Evolutionary conservation across 92 coral and sea anemone genomes (phyloP), one percentile per base, ranked within the genome.

Genomic region (Meandrina meandrites): DNA sequence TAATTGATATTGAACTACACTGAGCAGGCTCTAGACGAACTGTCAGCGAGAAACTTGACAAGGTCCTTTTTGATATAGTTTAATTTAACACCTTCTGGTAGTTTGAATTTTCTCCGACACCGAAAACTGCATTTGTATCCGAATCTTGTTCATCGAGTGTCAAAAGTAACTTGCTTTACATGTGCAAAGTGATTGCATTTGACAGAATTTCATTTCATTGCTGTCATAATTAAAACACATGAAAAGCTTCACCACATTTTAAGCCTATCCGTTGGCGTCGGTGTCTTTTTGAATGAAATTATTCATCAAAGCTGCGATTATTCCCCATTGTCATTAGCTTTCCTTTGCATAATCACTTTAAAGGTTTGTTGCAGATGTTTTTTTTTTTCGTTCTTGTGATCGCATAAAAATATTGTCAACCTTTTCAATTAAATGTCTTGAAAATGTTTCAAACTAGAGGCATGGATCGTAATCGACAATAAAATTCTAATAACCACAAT

Each of bases 401-500:
- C 18, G 12, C 40, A 22, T 42, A 60, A 35, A 57, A 56, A 35
- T 18, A 40, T 42, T 24, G 28, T 31, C 19, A 47, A 31, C 78
- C 1, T 70, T 53, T 79, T 34, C 69, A 56, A 16, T 51, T 28
- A 36, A 79, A 35, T 18, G 30, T 18, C 76, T 79, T 27, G 1
- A 73, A 34, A 73, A 34, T 35, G 24, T 66, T 66, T 66, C 34
- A 19, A 64, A 64, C 57, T 66, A 34, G 36, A 35, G 18, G 42
- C 56, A 53, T 13, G 47, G 56, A 54, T 21, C 17, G 15, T 53
- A 37, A 56, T n/a, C 54, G 53, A 36, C n/a, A 74, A 73, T 19
- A 60, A 72, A 84, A 56, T 35, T 47, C 87, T 58, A 28, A 30
- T 31, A 69, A 81, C 75, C 85, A 81, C 75, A 82, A 62, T 17